Base-by-base conservation (phyloP, 2,888 invertebrate genomes). In the Thysanoteuthis rhombus region DNA sequence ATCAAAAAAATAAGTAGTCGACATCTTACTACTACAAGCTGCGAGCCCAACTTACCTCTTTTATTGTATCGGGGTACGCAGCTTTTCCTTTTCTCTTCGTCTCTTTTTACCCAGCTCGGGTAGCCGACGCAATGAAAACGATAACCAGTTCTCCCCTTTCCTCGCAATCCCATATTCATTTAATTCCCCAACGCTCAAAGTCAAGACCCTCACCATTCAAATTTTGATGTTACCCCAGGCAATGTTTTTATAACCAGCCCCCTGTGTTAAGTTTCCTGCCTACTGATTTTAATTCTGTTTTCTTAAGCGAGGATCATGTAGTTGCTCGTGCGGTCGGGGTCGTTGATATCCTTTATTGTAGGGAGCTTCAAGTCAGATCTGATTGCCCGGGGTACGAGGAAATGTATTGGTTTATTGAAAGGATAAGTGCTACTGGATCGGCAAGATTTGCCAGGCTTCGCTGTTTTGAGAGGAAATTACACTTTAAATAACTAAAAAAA, bases 121-220 rank as follows among this genome's bases (percentile, higher is more conserved):
- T 75, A 36, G 12, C n/a, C n/a, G n/a, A 52, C 52, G 22, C 52
- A 52, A 3, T 52, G 25, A 52, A 25, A 6, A 22, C 5, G 25
- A 25, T 52, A 52, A 52, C 28, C 52, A 25, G 6, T 25, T 52
- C 52, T 52, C 52, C 52, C 52, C 28, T 52, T 52, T 25, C 25
- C 52, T 3, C 25, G 22, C 52, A 5, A 5, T 52, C 52, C 22
- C 5, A 25, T 52, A 52, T 52, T 52, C 52, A 52, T 52, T 52
- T 22, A 52, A 25, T 52, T 52, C 75, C 75, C n/a, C 75, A n/a
- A 75, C 16, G 75, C n/a, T 12, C 16, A n/a, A n/a, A 75, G 75
- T 75, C 75, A 75, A 75, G 75, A 75, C 75, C 75, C 75, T 75
- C 75, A 75, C 75, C 75, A 75, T 75, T 75, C n/a, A 75, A 75